Conservation (phyloP, 2,888 invertebrate genomes). For the Abrostola tripartita region DNA sequence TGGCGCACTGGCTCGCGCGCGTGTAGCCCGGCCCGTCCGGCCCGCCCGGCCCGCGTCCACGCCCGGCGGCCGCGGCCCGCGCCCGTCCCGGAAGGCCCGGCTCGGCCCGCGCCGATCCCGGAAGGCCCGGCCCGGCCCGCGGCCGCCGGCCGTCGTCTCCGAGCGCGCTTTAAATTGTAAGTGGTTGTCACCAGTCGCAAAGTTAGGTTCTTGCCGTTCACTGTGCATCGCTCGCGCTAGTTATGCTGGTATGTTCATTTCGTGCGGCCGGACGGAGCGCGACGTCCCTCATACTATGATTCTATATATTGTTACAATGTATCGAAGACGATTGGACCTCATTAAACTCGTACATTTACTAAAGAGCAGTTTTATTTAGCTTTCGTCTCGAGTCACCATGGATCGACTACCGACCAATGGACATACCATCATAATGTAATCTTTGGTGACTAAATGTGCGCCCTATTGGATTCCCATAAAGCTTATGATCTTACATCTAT, state of each 20-base stretch:
- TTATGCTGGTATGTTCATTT: constrained; percentile 86
- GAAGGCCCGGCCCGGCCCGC: background rate
- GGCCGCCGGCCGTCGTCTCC: background rate
- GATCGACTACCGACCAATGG: constrained; percentile 70
- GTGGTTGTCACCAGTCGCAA: constrained; percentile 44
- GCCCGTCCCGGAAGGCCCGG: background rate
- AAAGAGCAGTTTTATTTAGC: constrained; percentile 82
- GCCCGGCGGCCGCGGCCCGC: background rate
- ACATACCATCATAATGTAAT: constrained; percentile 81
- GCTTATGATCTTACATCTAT: constrained; percentile 49
- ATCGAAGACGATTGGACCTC: constrained; percentile 80
- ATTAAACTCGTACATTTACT: constrained; percentile 85
- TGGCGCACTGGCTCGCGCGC: constrained; percentile 46
- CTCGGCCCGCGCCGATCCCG: background rate
- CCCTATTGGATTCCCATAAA: constrained; percentile 49
- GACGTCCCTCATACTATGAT: constrained; percentile 25
- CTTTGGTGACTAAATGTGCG: constrained; percentile 64
- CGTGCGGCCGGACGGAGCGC: constrained; percentile 62
- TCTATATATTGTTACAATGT: constrained; percentile 58
- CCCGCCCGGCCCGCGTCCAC: background rate
- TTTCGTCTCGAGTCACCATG: constrained; percentile 61
- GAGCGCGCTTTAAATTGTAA: constrained; percentile 30
- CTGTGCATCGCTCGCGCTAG: constrained; percentile 59
- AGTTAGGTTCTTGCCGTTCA: constrained; percentile 59
- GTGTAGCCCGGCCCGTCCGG: constrained; percentile 31